Evolutionary conservation across 1,140 invertebrate genomes (phyloP), one percentile per base, ranked within the genome.

Genomic region (Andricus grossulariae): DNA sequence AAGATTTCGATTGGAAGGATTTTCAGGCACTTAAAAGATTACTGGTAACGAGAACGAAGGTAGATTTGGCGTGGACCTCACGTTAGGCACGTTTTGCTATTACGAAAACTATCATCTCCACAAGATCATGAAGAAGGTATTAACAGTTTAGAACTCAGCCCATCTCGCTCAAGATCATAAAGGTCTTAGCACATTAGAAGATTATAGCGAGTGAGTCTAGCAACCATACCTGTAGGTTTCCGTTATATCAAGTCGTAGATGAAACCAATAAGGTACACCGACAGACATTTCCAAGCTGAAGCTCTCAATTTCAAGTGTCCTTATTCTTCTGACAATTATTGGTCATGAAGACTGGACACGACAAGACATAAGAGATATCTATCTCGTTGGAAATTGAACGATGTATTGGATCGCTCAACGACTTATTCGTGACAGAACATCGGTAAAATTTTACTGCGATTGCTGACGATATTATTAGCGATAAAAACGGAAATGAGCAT

Each of bases 131-230:
- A 83, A 83, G 81, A 84, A 82, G 80, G 83, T 84, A 83, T 84
- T 85, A 84, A 82, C 80, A 83, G 83, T 84, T 85, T 82, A 83
- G 78, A 85, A 84, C 83, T 84, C 83, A 75, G 75, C 77, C 74
- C 79, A 84, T 82, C 80, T 81, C 79, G 72, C 54, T 76, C 70
- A 73, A 74, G 74, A 82, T 80, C 81, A 80, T 77, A 80, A 80
- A 75, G 75, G 75, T 77, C 75, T 80, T 80, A 80, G 72, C 75
- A 76, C 72, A 77, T 82, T 82, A 77, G 79, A 82, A 84, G 78
- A 84, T 84, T 84, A 84, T 83, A 81, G 79, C 75, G 18, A 11
- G 52, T 5, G 52, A 18, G 52, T 55, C 52, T 55, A 66, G 57
- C 12, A 66, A 39, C 4, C 12, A 25, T 15, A 32, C 32, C 13